Evolutionary conservation across 2,797 vertebrate genomes (phyloP).

Genomic region (Coranthus polyacanthus): DNA sequence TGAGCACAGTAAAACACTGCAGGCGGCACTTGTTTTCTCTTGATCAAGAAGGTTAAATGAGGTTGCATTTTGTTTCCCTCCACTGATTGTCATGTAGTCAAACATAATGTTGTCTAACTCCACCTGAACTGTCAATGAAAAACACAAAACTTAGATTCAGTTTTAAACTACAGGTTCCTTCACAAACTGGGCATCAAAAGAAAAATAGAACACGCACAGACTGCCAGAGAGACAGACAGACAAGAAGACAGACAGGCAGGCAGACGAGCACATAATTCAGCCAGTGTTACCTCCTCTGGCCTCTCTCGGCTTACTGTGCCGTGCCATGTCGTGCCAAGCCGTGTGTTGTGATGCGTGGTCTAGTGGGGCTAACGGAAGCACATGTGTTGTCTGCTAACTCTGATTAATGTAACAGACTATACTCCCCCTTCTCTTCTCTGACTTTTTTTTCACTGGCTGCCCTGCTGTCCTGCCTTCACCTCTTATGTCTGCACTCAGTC

Average conservation of each 20-base stretch:
- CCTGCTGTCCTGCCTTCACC: conserved; percentile 68
- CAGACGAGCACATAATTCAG: conserved; percentile 34
- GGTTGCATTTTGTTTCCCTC: conserved; percentile 35
- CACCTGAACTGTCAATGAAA: conserved; percentile 38
- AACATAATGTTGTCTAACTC: conserved; percentile 37
- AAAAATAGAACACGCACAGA: conserved; percentile 1
- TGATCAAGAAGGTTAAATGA: conserved; percentile 52
- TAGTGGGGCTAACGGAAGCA: conserved; percentile 70
- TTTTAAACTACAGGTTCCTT: not conserved
- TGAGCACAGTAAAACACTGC: conserved; percentile 28
- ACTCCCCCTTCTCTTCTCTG: conserved; percentile 44
- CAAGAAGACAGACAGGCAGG: not conserved
- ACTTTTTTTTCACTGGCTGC: conserved; percentile 37
- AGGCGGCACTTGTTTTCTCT: conserved; percentile 39
- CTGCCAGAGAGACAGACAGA: no score
- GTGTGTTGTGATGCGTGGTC: conserved; percentile 73
- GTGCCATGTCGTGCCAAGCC: conserved; percentile 67
- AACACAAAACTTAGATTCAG: conserved; percentile 14
- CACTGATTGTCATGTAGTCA: conserved; percentile 26
- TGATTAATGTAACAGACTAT: conserved; percentile 77
- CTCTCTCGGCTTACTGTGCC: conserved; percentile 53
- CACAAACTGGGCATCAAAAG: conserved; percentile 3
- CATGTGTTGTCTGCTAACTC: conserved; percentile 81
- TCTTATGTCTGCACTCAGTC: conserved; percentile 52
- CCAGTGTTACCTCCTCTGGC: conserved; percentile 54